A percentile compares a stretch with the other conserved stretches of the same genome.
Evolutionary conservation across 2,888 invertebrate genomes (phyloP).

Genomic region (Formica aserva): DNA sequence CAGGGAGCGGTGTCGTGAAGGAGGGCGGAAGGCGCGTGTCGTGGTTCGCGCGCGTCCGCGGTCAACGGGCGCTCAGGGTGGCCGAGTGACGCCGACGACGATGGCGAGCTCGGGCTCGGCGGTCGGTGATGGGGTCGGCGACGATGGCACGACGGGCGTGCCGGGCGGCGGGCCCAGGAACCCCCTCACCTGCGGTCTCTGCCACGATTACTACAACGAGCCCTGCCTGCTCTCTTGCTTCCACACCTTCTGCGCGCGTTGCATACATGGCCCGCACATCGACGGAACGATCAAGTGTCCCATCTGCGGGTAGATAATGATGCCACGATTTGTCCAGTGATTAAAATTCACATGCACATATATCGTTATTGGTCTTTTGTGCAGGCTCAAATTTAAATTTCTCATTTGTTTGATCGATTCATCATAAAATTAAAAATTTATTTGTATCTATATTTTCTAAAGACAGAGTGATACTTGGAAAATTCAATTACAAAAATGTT

Average conservation of each 20-base stretch:
- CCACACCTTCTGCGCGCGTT: constrained; percentile 90
- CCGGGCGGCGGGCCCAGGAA: constrained; percentile 84
- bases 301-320: constrained; percentile 88
- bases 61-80: constrained; percentile 56
- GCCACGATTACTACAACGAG: constrained; percentile 90
- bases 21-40: constrained; percentile 44
- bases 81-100: constrained; percentile 61
- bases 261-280: constrained; percentile 88
- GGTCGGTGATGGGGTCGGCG: constrained; percentile 77
- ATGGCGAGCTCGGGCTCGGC: constrained; percentile 82
- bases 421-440: neutral
- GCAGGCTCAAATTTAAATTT: neutral
- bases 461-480: neutral
- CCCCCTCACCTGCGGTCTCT: constrained; percentile 89
- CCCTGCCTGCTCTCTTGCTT: constrained; percentile 90
- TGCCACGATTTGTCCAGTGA: constrained; percentile 2
- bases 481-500: neutral
- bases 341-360: neutral
- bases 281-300: constrained; percentile 89
- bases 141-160: constrained; percentile 77
- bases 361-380: neutral
- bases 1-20: constrained; percentile 45
- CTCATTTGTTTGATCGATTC: neutral
- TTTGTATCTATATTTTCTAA: neutral
- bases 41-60: constrained; percentile 17